Conservation (phyloP, 2,113 vertebrate species). For the Raja brachyura region DNA sequence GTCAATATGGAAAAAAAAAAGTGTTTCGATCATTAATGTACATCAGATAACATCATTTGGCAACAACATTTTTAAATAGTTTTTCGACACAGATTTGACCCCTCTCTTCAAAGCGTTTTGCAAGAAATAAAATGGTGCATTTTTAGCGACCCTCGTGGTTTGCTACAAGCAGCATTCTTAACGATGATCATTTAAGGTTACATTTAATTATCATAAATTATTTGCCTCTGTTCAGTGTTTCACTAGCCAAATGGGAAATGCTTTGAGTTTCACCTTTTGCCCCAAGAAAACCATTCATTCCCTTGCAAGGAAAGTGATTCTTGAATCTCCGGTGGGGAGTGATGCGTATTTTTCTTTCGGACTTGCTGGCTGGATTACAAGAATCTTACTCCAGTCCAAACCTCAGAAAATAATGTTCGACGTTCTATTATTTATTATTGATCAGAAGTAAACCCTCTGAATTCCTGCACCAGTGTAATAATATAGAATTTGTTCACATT, state of each 20-base stretch:
- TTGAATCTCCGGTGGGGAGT: not conserved
- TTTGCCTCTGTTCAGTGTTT: not conserved
- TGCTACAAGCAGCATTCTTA: not conserved
- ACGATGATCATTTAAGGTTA: not conserved
- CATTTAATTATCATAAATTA: not conserved
- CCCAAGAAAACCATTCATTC: not conserved
- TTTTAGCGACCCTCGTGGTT: not conserved
- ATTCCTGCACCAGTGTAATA: slow-evolving; percentile 17
- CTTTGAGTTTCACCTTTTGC: not conserved
- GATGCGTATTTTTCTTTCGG: not conserved
- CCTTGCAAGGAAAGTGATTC: not conserved
- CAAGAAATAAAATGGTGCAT: not conserved
- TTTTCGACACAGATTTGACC: not conserved
- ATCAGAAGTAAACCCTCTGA: not conserved
- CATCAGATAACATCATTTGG: not conserved
- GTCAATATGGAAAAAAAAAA: not conserved
- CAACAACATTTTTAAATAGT: not conserved
- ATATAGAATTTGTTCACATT: slow-evolving; percentile 16
- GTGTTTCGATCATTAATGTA: not conserved
- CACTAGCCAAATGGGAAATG: not conserved
- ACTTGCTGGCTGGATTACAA: not conserved
- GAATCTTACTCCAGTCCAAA: not conserved
- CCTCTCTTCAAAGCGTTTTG: not conserved
- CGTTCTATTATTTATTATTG: not conserved
- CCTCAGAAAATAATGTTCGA: not conserved